Conservation (phyloP, 2,113 vertebrate genomes). For the Bubo scandiacus region DNA sequence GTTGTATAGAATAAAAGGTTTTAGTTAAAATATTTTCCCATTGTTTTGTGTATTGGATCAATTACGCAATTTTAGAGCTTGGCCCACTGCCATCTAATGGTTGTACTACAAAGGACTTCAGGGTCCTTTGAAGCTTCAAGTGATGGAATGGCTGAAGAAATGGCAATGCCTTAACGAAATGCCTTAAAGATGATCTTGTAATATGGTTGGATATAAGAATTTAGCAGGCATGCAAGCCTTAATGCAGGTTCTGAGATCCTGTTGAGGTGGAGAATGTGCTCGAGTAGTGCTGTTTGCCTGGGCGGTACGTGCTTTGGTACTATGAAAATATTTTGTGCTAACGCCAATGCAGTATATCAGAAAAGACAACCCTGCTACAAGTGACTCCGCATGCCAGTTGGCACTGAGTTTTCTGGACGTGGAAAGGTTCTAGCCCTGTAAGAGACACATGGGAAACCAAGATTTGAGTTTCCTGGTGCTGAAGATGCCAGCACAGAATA, state of each 20-base stretch:
- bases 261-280: background rate
- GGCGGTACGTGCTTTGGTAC: background rate
- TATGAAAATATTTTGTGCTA: rapidly evolving
- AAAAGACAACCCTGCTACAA: too few relatives aligned
- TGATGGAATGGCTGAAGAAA: background rate
- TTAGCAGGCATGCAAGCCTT: background rate
- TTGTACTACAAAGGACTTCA: background rate
- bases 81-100: background rate
- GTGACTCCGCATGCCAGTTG: background rate
- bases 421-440: background rate
- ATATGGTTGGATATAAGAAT: background rate
- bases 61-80: background rate
- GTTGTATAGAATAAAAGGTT: slow-evolving; percentile 81
- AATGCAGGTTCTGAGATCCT: background rate
- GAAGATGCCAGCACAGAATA: background rate
- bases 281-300: rapidly evolving
- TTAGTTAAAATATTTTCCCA: slow-evolving; percentile 71
- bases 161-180: background rate
- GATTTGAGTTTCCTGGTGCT: background rate
- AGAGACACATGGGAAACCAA: background rate
- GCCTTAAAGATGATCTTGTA: background rate
- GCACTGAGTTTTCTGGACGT: background rate
- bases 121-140: background rate
- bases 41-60: slow-evolving; percentile 6
- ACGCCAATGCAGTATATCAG: rapidly evolving